These are phyloP conservation scores for Gyps fulvus DNA, from an alignment of 2,113 vertebrate genomes.

Conservation along the genomic window DNA sequence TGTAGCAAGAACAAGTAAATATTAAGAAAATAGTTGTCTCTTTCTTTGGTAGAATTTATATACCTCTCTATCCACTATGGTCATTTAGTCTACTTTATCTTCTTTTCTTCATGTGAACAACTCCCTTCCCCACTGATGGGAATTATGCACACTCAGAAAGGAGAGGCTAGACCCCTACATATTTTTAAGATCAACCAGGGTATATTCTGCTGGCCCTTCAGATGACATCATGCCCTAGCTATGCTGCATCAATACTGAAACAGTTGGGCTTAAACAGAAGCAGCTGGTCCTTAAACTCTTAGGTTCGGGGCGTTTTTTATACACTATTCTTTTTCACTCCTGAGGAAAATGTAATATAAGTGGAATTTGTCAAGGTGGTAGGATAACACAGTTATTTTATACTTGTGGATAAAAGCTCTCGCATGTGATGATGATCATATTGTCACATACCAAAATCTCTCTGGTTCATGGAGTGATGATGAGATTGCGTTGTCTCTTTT, in stretches of 20 bases:
- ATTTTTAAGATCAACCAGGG: slow-evolving; percentile 38
- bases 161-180: background rate
- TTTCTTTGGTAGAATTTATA: background rate
- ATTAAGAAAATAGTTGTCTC: background rate
- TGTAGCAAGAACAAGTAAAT: slow-evolving; percentile 6
- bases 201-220: slow-evolving; percentile 2
- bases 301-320: background rate
- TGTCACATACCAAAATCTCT: background rate
- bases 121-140: background rate
- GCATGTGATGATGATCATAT: background rate
- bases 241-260: slow-evolving; percentile 55
- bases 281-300: slow-evolving; percentile 57
- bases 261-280: slow-evolving; percentile 62
- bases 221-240: slow-evolving; percentile 45
- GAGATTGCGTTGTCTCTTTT: background rate
- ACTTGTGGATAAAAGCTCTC: background rate
- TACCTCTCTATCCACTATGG: background rate
- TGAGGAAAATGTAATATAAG: slow-evolving; percentile 46
- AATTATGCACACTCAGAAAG: background rate
- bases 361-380: slow-evolving; percentile 42
- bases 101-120: background rate
- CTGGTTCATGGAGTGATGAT: background rate
- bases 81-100: background rate
- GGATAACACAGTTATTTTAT: background rate
- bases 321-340: background rate